A percentile compares a stretch with the other conserved stretches of the same genome.
phyloP scores from a whole-genome alignment of 2,797 vertebrate genomes.

The Scolopax bukidnonensis region DNA sequence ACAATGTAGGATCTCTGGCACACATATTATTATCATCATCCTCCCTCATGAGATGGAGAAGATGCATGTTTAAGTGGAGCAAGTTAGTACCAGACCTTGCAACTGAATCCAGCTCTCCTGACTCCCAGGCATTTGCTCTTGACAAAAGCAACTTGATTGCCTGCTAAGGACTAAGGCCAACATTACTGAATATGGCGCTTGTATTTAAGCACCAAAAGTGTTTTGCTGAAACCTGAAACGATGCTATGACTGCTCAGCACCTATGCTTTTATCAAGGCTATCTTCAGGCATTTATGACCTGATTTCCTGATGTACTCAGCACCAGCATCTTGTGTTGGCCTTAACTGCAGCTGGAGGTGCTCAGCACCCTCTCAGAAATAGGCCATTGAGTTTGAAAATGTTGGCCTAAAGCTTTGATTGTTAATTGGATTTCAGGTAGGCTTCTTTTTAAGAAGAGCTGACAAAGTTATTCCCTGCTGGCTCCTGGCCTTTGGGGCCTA shows the following conservation, averaged over 20 bases:
- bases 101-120: not conserved
- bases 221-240: not conserved
- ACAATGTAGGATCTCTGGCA: not conserved
- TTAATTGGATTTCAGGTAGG: slow-evolving; percentile 72
- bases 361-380: slow-evolving; percentile 59
- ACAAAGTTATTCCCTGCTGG: slow-evolving; percentile 65
- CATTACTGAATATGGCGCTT: not conserved
- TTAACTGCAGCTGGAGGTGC: slow-evolving; percentile 30
- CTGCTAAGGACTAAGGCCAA: not conserved
- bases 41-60: not conserved
- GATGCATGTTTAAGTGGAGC: not conserved
- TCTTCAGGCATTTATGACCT: slow-evolving; percentile 39
- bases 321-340: slow-evolving; percentile 1
- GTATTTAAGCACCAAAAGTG: not conserved
- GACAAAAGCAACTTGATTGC: not conserved
- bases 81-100: not conserved
- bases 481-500: slow-evolving; percentile 58
- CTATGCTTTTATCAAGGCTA: slow-evolving; percentile 5
- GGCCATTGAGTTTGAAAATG: slow-evolving; percentile 58
- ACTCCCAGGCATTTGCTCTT: not conserved
- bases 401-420: slow-evolving; percentile 66
- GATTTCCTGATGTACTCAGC: slow-evolving; percentile 21
- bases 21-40: not conserved
- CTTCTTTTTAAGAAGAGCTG: slow-evolving; percentile 57
- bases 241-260: not conserved